Conservation (phyloP, 2,113 vertebrate genomes). For the Crotophaga sulcirostris region DNA sequence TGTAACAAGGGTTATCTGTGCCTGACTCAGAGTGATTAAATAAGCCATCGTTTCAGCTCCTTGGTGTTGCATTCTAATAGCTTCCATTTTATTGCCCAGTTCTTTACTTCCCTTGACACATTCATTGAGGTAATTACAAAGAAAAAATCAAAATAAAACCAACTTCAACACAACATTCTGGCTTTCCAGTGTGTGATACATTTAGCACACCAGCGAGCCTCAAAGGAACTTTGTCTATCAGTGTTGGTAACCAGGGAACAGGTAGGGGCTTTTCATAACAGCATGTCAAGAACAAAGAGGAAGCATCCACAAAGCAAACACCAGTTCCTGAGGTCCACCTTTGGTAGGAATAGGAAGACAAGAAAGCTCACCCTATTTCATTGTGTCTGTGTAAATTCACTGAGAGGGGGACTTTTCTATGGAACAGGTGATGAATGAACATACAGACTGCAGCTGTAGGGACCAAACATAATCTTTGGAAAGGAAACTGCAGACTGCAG, state of each 20-base stretch:
- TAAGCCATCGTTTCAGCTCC: neutral
- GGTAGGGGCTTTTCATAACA: neutral
- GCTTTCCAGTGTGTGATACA: neutral
- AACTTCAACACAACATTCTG: neutral
- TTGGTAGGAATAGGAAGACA: neutral
- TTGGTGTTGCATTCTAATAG: neutral
- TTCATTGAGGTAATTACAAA: neutral
- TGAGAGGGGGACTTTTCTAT: neutral
- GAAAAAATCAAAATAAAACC: neutral
- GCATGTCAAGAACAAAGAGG: neutral
- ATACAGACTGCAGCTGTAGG: neutral
- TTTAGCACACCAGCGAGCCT: neutral
- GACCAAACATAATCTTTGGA: neutral
- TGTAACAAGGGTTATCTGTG: neutral
- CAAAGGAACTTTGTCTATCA: neutral
- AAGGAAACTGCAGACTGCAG: neutral
- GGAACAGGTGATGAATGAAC: neutral
- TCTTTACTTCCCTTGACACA: neutral
- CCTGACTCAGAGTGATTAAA: neutral
- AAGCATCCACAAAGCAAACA: neutral
- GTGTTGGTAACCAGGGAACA: neutral
- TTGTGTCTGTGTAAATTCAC: neutral
- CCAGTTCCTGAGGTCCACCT: neutral
- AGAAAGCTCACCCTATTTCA: neutral
- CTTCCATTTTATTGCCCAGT: neutral